Base-by-base conservation (phyloP, 2,113 vertebrate species). In the Phaethon lepturus region DNA sequence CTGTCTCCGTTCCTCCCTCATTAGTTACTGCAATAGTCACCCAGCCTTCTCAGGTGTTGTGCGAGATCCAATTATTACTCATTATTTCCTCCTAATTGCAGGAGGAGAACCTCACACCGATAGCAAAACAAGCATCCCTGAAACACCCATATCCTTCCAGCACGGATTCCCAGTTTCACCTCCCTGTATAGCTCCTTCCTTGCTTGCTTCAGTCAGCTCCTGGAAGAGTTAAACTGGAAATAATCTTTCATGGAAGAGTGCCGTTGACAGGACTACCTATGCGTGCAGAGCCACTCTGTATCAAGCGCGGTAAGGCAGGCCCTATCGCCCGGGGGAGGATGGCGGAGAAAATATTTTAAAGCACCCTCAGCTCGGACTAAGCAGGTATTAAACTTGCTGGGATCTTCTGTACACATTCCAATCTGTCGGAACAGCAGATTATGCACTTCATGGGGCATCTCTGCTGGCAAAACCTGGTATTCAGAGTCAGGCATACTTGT, bases 81-180 rank as follows among this genome's bases (percentile, higher is more conserved):
- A 52, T 86, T 95, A 95, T 83, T 92, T 81, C 93, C 79, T 90
- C 29, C 44, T 93, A 94, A 96, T 87, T 93, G 69, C 44, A 78
- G 66, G 24, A 73, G 69, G 92, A 80, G 73, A 89, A 53, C 64
- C 66, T 81, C 69, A 72, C 28, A 62, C 53, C 8, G 2, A 83
- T 1, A 90, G 67, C 72, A 72, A 91, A 92, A 95, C 76, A 84
- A 92, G 50, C 35, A 79, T 66, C 29, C 58, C 72, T 50, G 31
- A 38, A 91, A 88, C 73, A 80, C 69, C 29, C 25, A 33, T 26
- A 67, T 35, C 28, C 64, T 78, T 71, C 33, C 95, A 86, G 78
- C 29, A 35, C 0, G 1, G 69, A 74, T n/a, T 83, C 56, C 29
- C 52, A 62, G 50, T 56, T 78, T 86, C 78, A 72, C 50, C 44